Conservation (phyloP, 2,888 invertebrate species). For the Philereme vetulata region DNA sequence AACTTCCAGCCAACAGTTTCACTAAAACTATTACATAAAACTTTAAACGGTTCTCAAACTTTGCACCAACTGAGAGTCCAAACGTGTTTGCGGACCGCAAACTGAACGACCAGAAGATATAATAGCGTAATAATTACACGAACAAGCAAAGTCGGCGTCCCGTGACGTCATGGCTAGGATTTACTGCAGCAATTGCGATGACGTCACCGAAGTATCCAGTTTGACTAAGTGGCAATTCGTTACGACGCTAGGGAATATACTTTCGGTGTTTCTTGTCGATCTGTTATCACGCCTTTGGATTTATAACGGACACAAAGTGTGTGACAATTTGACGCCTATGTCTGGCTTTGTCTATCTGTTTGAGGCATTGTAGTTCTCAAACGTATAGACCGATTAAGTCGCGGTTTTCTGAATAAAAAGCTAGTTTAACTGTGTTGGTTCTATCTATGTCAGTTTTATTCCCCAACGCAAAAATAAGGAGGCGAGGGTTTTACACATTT, state of each 20-base stretch:
- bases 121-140: slow-evolving; percentile 34
- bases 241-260: not conserved
- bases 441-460: too few species aligned
- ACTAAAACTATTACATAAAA: slow-evolving; percentile 20
- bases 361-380: too few species aligned
- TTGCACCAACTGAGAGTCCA: slow-evolving; percentile 11
- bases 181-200: slow-evolving; percentile 52
- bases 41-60: slow-evolving; percentile 22
- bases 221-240: slow-evolving; percentile 2
- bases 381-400: too few species aligned
- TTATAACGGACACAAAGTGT: too few species aligned
- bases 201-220: slow-evolving; percentile 44
- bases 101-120: slow-evolving; percentile 24
- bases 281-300: too few species aligned
- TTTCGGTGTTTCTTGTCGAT: not conserved
- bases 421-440: too few species aligned
- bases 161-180: slow-evolving; percentile 42
- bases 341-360: too few species aligned
- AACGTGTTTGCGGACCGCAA: slow-evolving; percentile 26
- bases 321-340: too few species aligned
- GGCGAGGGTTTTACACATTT: too few species aligned
- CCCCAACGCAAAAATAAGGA: too few species aligned
- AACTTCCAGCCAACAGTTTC: not conserved
- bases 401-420: too few species aligned
- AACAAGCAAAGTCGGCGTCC: slow-evolving; percentile 25